Percentiles rank a stretch among this genome's conserved stretches.
phyloP scores from a whole-genome alignment of 2,113 vertebrate species.

The Misgurnus anguillicaudatus region DNA sequence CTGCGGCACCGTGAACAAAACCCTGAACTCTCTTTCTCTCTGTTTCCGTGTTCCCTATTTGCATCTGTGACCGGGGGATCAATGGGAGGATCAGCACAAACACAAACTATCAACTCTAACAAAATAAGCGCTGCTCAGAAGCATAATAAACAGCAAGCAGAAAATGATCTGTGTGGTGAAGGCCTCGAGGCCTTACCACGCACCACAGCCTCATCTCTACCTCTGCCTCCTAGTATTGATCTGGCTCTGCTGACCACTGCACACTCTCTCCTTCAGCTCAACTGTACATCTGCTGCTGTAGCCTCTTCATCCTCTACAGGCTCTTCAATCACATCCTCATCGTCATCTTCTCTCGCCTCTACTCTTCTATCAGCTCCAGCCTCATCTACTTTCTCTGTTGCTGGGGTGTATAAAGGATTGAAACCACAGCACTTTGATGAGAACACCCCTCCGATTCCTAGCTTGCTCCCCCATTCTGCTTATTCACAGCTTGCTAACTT shows the following conservation, averaged over 20 bases:
- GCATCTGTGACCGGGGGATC: constrained; percentile 62
- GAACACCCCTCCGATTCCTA: constrained; percentile 74
- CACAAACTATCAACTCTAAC: constrained; percentile 61
- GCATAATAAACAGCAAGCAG: constrained; percentile 66
- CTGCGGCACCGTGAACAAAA: constrained; percentile 88
- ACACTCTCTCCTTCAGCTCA: constrained; percentile 75
- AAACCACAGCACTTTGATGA: constrained; percentile 78
- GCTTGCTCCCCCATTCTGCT: constrained; percentile 67
- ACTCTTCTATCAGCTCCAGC: constrained; percentile 73
- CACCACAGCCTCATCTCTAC: constrained; percentile 71
- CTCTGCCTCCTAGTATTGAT: constrained; percentile 75
- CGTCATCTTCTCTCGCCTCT: constrained; percentile 73
- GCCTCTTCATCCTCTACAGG: constrained; percentile 62
- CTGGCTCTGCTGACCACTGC: constrained; percentile 77
- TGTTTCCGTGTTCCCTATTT: constrained; percentile 76
- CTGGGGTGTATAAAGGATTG: constrained; percentile 68
- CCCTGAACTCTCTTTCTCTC: constrained; percentile 87
- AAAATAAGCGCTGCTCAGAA: constrained; percentile 69
- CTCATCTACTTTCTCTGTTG: constrained; percentile 72
- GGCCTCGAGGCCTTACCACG: constrained; percentile 63
- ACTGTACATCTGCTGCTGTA: constrained; percentile 72
- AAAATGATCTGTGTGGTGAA: constrained; percentile 68
- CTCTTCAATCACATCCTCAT: constrained; percentile 63
- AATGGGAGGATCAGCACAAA: constrained; percentile 60
- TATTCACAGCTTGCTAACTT: constrained; percentile 75